Percentiles rank a stretch among this genome's conserved stretches.
phyloP scores from a whole-genome alignment of 2,113 vertebrate genomes.

The Phainopepla nitens region DNA sequence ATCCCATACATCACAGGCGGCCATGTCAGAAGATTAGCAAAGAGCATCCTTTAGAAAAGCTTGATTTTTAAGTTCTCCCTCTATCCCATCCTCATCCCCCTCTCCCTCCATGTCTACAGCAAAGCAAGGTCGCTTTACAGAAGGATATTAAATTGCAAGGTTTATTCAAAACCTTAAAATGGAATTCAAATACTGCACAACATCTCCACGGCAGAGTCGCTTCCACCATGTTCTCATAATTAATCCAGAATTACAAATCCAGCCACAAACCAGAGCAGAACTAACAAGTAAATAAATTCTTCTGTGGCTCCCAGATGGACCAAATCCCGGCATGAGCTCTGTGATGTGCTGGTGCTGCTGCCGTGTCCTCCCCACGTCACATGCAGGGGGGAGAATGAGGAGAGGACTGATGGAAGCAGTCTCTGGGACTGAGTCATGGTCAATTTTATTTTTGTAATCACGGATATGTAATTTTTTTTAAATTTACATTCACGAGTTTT shows the following conservation, averaged over 20 bases:
- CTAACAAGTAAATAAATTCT: background rate
- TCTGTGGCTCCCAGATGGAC: background rate
- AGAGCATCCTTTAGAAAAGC: slow-evolving; percentile 22
- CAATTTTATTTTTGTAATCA: background rate
- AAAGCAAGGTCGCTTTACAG: background rate
- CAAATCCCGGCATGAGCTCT: background rate
- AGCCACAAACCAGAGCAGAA: background rate
- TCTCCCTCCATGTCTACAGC: background rate
- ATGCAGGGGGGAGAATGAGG: background rate
- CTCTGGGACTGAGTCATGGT: background rate
- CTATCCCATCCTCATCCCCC: background rate
- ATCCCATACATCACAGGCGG: background rate
- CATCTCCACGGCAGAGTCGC: background rate
- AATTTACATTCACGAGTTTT: fast-evolving
- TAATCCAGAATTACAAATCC: background rate
- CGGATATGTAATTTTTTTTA: background rate
- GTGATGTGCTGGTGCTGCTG: background rate
- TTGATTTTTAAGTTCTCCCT: background rate
- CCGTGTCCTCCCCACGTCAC: background rate
- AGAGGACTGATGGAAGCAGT: background rate
- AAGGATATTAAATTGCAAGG: background rate
- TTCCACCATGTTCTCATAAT: background rate
- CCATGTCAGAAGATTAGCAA: slow-evolving; percentile 28
- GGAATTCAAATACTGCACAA: background rate
- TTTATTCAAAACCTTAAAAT: background rate